Evolutionary conservation across 2,113 vertebrate species (phyloP).

Genomic region (Toxotes chatareus): DNA sequence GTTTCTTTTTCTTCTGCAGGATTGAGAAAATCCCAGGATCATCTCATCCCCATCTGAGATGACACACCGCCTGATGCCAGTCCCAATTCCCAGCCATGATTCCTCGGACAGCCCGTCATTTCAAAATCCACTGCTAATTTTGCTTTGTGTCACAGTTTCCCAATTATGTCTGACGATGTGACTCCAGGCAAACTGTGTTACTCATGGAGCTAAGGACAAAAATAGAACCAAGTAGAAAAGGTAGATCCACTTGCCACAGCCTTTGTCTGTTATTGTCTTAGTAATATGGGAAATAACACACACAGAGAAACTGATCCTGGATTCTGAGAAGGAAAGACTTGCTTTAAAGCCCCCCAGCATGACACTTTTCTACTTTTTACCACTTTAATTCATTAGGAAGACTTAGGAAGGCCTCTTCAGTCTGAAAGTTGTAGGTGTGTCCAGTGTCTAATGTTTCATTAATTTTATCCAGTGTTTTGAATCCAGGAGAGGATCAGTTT

Average conservation of each 20-base stretch:
- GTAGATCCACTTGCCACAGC: not conserved
- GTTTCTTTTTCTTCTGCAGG: not conserved
- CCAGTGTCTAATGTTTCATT: too few relatives aligned
- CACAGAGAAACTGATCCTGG: not conserved
- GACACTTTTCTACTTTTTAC: too few relatives aligned
- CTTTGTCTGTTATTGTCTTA: not conserved
- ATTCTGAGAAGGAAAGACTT: not conserved
- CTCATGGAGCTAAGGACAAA: conserved; percentile 2
- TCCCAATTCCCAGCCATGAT: not conserved
- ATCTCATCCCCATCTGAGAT: conserved; percentile 20
- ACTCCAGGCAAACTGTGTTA: not conserved
- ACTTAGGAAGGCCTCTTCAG: too few relatives aligned
- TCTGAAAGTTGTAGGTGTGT: too few relatives aligned
- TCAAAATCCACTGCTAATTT: not conserved
- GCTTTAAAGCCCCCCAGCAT: too few relatives aligned
- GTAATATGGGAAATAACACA: not conserved
- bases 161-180: not conserved
- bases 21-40: not conserved
- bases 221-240: not conserved
- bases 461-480: too few relatives aligned
- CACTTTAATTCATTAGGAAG: too few relatives aligned
- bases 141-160: conserved; percentile 14
- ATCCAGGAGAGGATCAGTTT: too few relatives aligned
- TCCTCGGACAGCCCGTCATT: not conserved
- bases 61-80: conserved; percentile 29